Base-by-base conservation (phyloP, 2,888 invertebrate species). In the Byasa hedistus region DNA sequence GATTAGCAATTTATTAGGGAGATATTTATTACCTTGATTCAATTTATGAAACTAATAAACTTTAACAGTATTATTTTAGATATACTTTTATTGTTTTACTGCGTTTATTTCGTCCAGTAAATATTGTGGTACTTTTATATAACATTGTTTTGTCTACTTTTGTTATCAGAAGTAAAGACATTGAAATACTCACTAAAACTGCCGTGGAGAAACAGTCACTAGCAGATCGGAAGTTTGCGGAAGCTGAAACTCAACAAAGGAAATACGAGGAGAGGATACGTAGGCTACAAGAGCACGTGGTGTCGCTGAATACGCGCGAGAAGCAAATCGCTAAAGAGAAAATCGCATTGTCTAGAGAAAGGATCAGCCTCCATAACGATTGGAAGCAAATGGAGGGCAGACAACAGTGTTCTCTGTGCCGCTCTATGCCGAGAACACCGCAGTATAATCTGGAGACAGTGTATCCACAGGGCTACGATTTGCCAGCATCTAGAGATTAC, bases 251-350 rank as follows among this genome's bases (percentile, higher is more conserved):
- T 59, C 83, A 92, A 1, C 88, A 93, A 75, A 79, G 82, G 21
- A 92, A 92, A 76, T 94, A 93, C 72, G 94, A 93, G 74, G 93
- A 93, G 58, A 84, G 93, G 71, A 87, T 94, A 67, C 82, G 91
- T 57, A 87, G 93, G 57, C 86, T 94, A 48, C 94, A 94, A 77
- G 92, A 89, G 68, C 93, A 94, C 69, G 89, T 93, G 3, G 82
- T 90, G 3, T 92, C 93, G 1, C 74, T 94, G 22, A 91, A 93
- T 23, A 77, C 81, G 17, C 87, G 94, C 72, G 94, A 94, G 70
- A 93, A 93, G 73, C 93, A 93, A 71, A 88, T 94, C 51, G 93
- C 94, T 0, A 93, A 89, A 77, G 94, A 94, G 73, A 94, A 94
- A 78, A 91, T 94, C 0, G 83, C 88, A 3, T 74, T 94, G 15